Conservation (phyloP, 2,888 invertebrate genomes). For the Allygus modestus region DNA sequence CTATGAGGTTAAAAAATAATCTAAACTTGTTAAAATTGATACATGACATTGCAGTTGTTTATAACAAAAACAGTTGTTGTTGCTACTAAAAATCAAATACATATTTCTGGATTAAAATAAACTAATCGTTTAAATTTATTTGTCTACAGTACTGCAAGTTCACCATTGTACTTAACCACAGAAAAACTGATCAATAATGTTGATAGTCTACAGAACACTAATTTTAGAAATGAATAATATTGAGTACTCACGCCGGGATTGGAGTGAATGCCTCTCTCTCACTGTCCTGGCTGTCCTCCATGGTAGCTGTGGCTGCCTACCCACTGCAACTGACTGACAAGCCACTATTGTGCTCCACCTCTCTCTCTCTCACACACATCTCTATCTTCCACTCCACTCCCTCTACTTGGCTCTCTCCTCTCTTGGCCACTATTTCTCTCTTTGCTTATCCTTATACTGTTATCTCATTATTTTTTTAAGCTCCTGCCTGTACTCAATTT, state of each 20-base stretch:
- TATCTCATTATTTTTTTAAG: background rate
- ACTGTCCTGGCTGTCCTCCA: conserved; percentile 17
- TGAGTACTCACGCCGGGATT: background rate
- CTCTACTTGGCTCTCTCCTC: background rate
- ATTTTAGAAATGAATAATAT: too few relatives aligned
- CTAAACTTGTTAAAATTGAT: too few relatives aligned
- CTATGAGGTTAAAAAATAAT: too few relatives aligned
- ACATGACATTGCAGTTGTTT: too few relatives aligned
- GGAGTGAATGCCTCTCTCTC: background rate
- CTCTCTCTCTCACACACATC: background rate
- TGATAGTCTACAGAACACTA: too few relatives aligned
- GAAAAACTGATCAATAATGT: too few relatives aligned
- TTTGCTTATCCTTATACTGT: background rate
- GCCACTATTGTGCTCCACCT: background rate
- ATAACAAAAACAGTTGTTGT: too few relatives aligned
- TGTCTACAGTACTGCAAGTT: too few relatives aligned
- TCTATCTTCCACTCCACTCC: background rate
- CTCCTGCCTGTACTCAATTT: background rate
- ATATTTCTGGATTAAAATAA: too few relatives aligned
- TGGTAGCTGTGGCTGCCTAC: conserved; percentile 22
- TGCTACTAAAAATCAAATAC: too few relatives aligned
- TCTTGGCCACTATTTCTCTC: background rate
- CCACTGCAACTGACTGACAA: background rate
- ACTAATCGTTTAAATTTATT: too few relatives aligned
- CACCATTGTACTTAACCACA: too few relatives aligned